Conservation (phyloP, 2,113 vertebrate genomes). For the Corythornis vintsioides region DNA sequence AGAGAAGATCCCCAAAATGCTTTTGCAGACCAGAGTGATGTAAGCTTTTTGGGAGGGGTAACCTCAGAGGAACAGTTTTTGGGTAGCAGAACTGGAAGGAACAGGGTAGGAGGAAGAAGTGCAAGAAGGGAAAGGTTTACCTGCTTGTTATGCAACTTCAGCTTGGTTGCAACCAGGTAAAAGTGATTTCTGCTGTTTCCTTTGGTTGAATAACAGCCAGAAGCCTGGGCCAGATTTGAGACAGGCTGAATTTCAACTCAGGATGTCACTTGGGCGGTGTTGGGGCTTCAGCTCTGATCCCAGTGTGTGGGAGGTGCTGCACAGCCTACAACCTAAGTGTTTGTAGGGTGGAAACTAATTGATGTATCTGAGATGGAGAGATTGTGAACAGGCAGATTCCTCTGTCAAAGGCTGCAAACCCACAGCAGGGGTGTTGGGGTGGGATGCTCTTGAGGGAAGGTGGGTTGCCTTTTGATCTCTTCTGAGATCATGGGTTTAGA, state of each 20-base stretch:
- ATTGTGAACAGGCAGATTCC: background rate
- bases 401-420: background rate
- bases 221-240: background rate
- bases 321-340: rapidly evolving
- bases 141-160: background rate
- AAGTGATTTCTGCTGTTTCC: background rate
- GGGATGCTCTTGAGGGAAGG: background rate
- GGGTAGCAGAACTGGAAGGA: background rate
- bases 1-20: background rate
- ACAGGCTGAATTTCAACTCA: rapidly evolving
- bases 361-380: background rate
- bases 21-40: background rate
- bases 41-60: background rate
- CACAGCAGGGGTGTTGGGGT: background rate
- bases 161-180: background rate
- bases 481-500: background rate
- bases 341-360: rapidly evolving
- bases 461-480: conserved; percentile 12
- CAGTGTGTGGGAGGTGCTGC: rapidly evolving
- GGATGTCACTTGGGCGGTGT: rapidly evolving
- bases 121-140: background rate
- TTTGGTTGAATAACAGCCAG: background rate
- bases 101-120: background rate
- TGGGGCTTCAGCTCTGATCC: background rate
- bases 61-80: background rate